Percentiles rank a stretch among this genome's conserved stretches.
These are phyloP conservation scores for Aporophyla lueneburgensis DNA, from an alignment of 2,888 invertebrate species.

Conservation along the genomic window DNA sequence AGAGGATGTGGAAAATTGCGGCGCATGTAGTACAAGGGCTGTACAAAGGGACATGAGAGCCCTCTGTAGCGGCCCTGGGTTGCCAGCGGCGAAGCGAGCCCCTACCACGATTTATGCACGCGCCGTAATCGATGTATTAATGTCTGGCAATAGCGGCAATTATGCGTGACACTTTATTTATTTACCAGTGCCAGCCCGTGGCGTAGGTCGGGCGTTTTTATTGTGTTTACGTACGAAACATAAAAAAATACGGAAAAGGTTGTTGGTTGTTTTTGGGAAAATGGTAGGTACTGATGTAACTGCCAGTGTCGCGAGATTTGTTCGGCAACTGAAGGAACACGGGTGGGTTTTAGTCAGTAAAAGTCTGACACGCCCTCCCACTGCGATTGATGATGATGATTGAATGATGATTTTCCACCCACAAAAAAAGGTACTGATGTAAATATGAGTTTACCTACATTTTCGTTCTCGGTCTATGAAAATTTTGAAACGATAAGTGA, in stretches of 20 bases:
- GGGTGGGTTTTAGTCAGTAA: too few relatives aligned
- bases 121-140: conserved; percentile 58
- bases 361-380: too few relatives aligned
- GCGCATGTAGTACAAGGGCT: conserved; percentile 66
- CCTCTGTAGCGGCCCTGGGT: conserved; percentile 31
- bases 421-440: too few relatives aligned
- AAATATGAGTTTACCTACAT: not conserved
- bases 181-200: conserved; percentile 55
- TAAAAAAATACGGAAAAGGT: not conserved
- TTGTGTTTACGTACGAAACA: conserved; percentile 27
- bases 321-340: too few relatives aligned
- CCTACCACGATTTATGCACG: conserved; percentile 60
- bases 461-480: not conserved
- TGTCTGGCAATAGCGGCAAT: conserved; percentile 56
- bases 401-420: too few relatives aligned
- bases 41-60: conserved; percentile 62
- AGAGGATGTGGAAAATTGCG: conserved; percentile 71
- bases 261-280: not conserved
- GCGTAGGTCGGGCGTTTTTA: conserved; percentile 40
- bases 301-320: too few relatives aligned
- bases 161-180: conserved; percentile 61
- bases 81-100: conserved; percentile 43
- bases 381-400: too few relatives aligned
- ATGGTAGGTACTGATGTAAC: too few relatives aligned
- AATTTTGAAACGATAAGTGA: not conserved